These are phyloP conservation scores for Epinotia demarniana DNA, from an alignment of 2,888 invertebrate species.

Conservation along the genomic window DNA sequence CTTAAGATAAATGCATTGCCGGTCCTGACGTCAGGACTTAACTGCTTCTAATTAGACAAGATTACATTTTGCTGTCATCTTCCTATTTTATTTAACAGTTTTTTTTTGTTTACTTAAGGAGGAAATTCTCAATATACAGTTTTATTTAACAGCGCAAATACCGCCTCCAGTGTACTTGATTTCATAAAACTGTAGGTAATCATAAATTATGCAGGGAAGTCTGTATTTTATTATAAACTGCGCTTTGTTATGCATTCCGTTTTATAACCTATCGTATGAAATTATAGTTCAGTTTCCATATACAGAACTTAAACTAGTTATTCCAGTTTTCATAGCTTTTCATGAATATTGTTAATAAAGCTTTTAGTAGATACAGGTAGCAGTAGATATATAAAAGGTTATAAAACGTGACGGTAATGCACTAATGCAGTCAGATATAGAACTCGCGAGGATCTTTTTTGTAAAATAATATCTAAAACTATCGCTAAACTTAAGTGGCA, in stretches of 20 bases:
- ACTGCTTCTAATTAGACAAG: neutral
- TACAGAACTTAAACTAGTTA: neutral
- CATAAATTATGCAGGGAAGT: neutral
- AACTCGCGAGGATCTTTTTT: no score
- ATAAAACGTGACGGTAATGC: neutral
- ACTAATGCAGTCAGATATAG: neutral
- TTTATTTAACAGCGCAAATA: neutral
- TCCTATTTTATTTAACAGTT: neutral
- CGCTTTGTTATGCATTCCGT: neutral
- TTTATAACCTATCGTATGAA: neutral
- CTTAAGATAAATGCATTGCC: no score
- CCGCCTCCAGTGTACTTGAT: neutral
- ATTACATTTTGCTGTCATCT: neutral
- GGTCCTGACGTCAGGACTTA: no score
- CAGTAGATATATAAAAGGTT: neutral
- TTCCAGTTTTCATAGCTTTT: neutral
- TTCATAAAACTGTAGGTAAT: neutral
- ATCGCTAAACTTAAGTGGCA: no score
- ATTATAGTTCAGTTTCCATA: neutral
- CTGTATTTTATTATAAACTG: neutral
- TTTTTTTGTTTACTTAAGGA: neutral
- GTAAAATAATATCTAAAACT: neutral
- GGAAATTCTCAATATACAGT: neutral
- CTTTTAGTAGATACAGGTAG: neutral
- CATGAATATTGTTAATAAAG: neutral